Conservation (phyloP, 1,140 invertebrate genomes). For the Bicyclus anynana region DNA sequence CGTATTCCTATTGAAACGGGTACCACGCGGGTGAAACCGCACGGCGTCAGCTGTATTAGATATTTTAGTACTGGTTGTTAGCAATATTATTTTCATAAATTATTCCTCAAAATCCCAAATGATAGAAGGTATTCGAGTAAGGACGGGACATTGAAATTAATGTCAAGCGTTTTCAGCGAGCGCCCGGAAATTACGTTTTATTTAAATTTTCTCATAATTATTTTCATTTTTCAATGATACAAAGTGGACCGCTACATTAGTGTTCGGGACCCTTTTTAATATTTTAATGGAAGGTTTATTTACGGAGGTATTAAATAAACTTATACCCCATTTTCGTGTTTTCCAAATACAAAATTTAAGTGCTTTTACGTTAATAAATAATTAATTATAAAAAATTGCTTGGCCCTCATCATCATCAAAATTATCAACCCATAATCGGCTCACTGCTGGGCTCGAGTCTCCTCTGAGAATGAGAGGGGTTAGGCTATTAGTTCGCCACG, state of each 20-base stretch:
- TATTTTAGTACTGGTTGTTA: too few species aligned
- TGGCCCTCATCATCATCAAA: too few species aligned
- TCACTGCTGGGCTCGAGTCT: too few species aligned
- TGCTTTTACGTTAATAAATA: neutral
- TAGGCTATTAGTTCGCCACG: too few species aligned
- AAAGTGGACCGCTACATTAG: neutral
- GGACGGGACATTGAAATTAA: neutral
- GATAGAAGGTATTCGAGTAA: neutral
- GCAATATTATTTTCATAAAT: neutral
- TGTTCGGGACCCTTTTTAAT: neutral
- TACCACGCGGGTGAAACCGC: too few species aligned
- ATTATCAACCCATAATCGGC: too few species aligned
- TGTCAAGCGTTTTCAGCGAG: conserved; percentile 6
- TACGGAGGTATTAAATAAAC: neutral
- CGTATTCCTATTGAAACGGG: too few species aligned
- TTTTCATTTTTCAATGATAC: neutral
- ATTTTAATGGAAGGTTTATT: neutral
- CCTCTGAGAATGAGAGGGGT: too few species aligned
- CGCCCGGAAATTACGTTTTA: neutral
- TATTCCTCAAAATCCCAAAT: neutral
- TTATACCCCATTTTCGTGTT: neutral
- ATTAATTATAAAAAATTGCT: too few species aligned
- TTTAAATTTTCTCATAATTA: neutral
- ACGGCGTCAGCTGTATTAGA: too few species aligned
- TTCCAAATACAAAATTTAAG: neutral